Evolutionary conservation across 2,797 vertebrate genomes (phyloP).

Genomic region (Phalanger gymnotis): DNA sequence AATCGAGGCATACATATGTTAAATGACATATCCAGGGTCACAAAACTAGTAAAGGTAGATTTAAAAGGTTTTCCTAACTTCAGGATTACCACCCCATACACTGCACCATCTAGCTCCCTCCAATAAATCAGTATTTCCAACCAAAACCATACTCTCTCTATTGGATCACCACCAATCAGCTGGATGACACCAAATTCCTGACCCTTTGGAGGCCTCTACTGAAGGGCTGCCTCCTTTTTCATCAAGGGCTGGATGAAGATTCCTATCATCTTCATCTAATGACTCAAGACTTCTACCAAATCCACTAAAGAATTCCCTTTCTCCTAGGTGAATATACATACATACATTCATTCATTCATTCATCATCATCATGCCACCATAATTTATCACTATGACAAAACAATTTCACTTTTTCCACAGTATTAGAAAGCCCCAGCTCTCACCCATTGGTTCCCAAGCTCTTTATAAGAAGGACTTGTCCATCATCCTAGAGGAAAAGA

Average conservation of each 20-base stretch:
- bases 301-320: not conserved
- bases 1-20: not conserved
- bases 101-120: not conserved
- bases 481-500: not conserved
- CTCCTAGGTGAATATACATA: not conserved
- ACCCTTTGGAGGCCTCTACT: not conserved
- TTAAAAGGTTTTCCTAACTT: not conserved
- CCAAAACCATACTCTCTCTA: not conserved
- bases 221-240: not conserved
- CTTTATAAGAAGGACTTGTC: not conserved
- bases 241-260: not conserved
- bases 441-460: not conserved
- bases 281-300: not conserved
- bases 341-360: not conserved
- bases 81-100: too few relatives aligned
- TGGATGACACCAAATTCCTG: not conserved
- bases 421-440: not conserved
- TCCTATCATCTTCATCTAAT: not conserved
- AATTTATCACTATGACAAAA: not conserved
- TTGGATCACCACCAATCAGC: not conserved
- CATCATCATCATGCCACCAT: too few relatives aligned
- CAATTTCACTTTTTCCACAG: not conserved
- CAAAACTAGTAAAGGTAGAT: not conserved
- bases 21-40: not conserved
- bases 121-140: not conserved